These are phyloP conservation scores for Scalopus aquaticus DNA, from an alignment of 2,113 vertebrate species.

Conservation along the genomic window DNA sequence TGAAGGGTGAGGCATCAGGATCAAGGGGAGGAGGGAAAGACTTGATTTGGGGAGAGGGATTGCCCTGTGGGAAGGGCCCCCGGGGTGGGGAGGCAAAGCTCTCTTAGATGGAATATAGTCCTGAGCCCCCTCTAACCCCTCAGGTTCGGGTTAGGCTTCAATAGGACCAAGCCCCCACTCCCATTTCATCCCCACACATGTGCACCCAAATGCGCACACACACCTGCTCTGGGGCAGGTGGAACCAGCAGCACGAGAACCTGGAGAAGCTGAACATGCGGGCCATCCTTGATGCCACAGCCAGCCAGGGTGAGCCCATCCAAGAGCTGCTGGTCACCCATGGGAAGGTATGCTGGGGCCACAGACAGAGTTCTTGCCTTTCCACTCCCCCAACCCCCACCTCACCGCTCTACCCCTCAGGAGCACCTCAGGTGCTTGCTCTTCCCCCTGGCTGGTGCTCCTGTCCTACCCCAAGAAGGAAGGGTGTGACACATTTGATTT, in stretches of 20 bases:
- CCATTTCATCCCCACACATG: background rate
- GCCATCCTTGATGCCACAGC: conserved; percentile 90
- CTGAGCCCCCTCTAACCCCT: background rate
- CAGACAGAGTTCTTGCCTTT: background rate
- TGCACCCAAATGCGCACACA: background rate
- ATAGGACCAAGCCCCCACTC: background rate
- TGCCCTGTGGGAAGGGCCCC: background rate
- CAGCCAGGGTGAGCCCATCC: conserved; percentile 91
- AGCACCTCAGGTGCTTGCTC: background rate
- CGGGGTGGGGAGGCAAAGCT: background rate
- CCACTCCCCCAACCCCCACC: background rate
- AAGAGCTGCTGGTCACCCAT: conserved; percentile 90
- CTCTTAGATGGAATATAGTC: background rate
- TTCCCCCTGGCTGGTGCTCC: background rate
- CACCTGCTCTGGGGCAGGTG: conserved; percentile 85
- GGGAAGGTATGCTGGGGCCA: conserved; percentile 88
- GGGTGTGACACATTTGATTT: background rate
- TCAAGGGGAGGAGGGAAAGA: background rate
- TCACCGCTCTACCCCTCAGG: background rate
- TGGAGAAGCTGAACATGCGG: conserved; percentile 97
- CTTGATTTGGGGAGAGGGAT: background rate
- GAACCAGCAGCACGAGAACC: conserved; percentile 92
- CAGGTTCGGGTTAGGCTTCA: background rate
- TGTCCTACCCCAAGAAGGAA: background rate
- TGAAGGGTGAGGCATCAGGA: conserved; percentile 52